phyloP scores from a whole-genome alignment of 2,888 invertebrate species.

The Trichopoda pennipes region DNA sequence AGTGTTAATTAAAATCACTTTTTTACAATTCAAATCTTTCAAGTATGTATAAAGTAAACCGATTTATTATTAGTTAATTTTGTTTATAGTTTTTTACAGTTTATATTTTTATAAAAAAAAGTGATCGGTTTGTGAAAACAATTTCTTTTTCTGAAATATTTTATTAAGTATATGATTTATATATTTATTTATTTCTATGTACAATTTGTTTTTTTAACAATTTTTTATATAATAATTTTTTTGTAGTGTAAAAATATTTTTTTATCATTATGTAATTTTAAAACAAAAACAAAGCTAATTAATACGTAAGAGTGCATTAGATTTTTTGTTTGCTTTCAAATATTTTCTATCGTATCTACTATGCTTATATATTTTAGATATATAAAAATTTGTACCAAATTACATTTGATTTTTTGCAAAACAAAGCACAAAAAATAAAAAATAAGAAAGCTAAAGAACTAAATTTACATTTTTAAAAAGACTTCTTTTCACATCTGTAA shows the following conservation, averaged over 20 bases:
- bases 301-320: slow-evolving; percentile 67
- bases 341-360: slow-evolving; percentile 50
- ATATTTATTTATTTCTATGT: slow-evolving; percentile 8
- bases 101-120: slow-evolving; percentile 29
- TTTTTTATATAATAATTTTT: slow-evolving; percentile 30
- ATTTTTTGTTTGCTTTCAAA: slow-evolving; percentile 45
- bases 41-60: slow-evolving; percentile 59
- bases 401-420: slow-evolving; percentile 72
- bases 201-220: slow-evolving; percentile 51
- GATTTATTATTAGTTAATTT: slow-evolving; percentile 46
- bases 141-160: slow-evolving; percentile 5
- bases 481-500: background rate
- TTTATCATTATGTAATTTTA: slow-evolving; percentile 59
- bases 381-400: slow-evolving; percentile 73
- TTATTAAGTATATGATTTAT: background rate
- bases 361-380: slow-evolving; percentile 53
- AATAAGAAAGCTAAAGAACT: background rate
- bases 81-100: slow-evolving; percentile 39
- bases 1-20: slow-evolving; percentile 56
- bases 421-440: slow-evolving; percentile 3
- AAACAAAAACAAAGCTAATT: slow-evolving; percentile 70
- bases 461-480: background rate
- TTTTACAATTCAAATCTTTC: slow-evolving; percentile 22
- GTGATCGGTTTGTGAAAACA: slow-evolving; percentile 42
- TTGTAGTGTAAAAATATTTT: slow-evolving; percentile 54